Conservation (phyloP, 1,140 invertebrate species). For the Trypoxylus dichotomus region DNA sequence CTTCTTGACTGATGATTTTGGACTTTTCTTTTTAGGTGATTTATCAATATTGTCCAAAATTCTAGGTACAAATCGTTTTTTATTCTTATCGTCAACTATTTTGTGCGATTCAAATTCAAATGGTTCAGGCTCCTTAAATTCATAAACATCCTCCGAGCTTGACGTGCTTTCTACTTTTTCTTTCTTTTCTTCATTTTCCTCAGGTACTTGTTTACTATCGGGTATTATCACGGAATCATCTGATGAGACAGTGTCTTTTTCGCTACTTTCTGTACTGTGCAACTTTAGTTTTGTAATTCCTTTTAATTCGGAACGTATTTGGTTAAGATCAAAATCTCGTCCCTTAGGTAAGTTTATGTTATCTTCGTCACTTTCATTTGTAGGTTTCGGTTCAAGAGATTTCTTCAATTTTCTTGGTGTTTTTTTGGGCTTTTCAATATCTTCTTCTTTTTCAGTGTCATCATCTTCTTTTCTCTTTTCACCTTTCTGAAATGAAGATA, state of each 20-base stretch:
- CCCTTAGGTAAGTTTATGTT: slow-evolving; percentile 57
- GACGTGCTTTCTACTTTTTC: slow-evolving; percentile 43
- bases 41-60: slow-evolving; percentile 60
- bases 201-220: slow-evolving; percentile 46
- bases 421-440: slow-evolving; percentile 43
- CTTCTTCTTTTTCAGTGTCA: slow-evolving; percentile 52
- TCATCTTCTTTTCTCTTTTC: slow-evolving; percentile 51
- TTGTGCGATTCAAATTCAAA: slow-evolving; percentile 76
- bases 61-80: slow-evolving; percentile 59
- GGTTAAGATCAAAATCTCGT: slow-evolving; percentile 78
- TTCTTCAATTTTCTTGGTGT: slow-evolving; percentile 43
- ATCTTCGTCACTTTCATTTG: slow-evolving; percentile 49
- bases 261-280: slow-evolving; percentile 38
- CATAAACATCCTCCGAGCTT: slow-evolving; percentile 75
- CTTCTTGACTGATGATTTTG: slow-evolving; percentile 42
- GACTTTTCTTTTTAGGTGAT: slow-evolving; percentile 45
- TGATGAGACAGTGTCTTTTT: slow-evolving; percentile 51
- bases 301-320: slow-evolving; percentile 81
- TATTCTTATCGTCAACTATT: slow-evolving; percentile 58
- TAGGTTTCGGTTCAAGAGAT: slow-evolving; percentile 41
- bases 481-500: slow-evolving; percentile 36
- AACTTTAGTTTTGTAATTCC: slow-evolving; percentile 69
- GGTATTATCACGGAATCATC: slow-evolving; percentile 49
- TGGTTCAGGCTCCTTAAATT: slow-evolving; percentile 86
- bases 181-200: slow-evolving; percentile 45